Percentiles rank a stretch among this genome's conserved stretches.
These are phyloP conservation scores for Macrocentrus cingulum DNA, from an alignment of 1,140 invertebrate genomes.

Conservation along the genomic window DNA sequence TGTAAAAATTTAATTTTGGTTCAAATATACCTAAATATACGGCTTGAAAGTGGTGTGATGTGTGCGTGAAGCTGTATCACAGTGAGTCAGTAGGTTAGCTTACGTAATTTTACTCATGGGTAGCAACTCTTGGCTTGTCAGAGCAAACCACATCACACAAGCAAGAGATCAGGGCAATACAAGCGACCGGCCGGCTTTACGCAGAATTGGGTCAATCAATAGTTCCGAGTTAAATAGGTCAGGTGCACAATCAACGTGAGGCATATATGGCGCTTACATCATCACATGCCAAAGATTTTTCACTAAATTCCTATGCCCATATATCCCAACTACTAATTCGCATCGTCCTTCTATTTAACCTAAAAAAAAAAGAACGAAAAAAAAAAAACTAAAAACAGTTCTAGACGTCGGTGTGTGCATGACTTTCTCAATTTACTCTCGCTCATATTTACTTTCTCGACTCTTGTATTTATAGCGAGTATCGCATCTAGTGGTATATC, in stretches of 20 bases:
- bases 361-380: neutral
- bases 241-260: conserved; percentile 48
- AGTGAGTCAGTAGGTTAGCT: conserved; percentile 52
- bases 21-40: too few relatives aligned
- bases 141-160: conserved; percentile 15
- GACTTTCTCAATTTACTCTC: too few relatives aligned
- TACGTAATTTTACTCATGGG: conserved; percentile 47
- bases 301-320: too few relatives aligned
- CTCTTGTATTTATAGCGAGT: too few relatives aligned
- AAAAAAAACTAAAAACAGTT: neutral
- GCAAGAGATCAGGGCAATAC: conserved; percentile 26
- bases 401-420: neutral
- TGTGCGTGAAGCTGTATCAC: neutral
- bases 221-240: conserved; percentile 47
- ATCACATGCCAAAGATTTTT: too few relatives aligned
- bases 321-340: too few relatives aligned
- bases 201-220: conserved; percentile 55
- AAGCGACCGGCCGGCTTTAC: conserved; percentile 31
- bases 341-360: neutral
- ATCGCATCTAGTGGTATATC: too few relatives aligned
- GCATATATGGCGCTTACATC: too few relatives aligned
- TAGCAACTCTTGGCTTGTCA: neutral
- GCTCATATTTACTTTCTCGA: too few relatives aligned
- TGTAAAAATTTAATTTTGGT: too few relatives aligned
- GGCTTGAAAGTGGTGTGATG: too few relatives aligned